Evolutionary conservation across 2,888 invertebrate genomes (phyloP).

Genomic region (Polia nebulosa): DNA sequence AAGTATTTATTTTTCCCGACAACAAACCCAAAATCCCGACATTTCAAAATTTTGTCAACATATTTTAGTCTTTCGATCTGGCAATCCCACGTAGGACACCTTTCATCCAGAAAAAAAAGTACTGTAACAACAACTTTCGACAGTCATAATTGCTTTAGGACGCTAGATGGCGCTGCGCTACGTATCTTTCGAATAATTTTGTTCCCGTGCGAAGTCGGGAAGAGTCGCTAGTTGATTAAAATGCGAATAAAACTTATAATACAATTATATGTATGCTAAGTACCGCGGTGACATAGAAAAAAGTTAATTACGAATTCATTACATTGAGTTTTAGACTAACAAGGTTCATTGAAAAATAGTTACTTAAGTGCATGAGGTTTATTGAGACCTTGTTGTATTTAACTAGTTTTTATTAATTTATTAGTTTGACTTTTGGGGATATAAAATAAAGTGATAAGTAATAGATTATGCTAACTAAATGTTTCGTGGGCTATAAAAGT

Average conservation of each 20-base stretch:
- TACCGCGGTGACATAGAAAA: background rate
- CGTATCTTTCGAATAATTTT: too few species aligned
- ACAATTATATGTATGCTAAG: background rate
- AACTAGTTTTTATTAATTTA: background rate
- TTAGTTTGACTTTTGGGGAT: background rate
- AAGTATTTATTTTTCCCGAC: too few species aligned
- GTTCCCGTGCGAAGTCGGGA: too few species aligned
- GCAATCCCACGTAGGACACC: too few species aligned
- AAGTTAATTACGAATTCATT: background rate
- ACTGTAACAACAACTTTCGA: too few species aligned
- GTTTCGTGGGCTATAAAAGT: background rate
- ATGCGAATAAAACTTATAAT: background rate
- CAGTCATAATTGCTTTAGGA: too few species aligned
- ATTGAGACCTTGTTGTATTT: background rate
- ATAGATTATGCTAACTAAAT: background rate
- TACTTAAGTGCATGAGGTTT: background rate
- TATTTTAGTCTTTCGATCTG: too few species aligned
- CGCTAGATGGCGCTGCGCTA: too few species aligned
- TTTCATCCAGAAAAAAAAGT: too few species aligned
- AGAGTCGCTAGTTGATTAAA: background rate
- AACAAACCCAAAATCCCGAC: too few species aligned
- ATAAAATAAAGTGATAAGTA: background rate
- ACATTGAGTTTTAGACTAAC: background rate
- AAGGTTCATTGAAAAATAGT: background rate
- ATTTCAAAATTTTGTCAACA: too few species aligned